A percentile compares a stretch with the other conserved stretches of the same genome.
Conservation (phyloP, 2,113 vertebrate genomes). For the Alosa alosa region DNA sequence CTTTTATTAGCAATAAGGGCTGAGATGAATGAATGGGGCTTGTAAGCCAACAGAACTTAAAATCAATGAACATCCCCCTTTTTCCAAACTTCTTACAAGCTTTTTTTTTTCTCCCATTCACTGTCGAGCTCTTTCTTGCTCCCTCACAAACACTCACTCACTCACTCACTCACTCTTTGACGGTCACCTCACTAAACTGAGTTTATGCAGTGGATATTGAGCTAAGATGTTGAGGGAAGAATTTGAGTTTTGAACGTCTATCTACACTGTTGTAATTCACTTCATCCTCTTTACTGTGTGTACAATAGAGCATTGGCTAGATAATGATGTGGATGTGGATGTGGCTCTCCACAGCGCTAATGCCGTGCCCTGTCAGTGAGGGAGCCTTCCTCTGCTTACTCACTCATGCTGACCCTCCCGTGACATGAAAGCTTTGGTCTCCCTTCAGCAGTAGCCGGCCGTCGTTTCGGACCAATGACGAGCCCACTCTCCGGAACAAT, state of each 20-base stretch:
- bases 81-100: neutral
- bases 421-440: slow-evolving; percentile 11
- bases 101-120: neutral
- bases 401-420: neutral
- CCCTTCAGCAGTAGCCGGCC: slow-evolving; percentile 34
- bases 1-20: neutral
- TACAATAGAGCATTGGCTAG: neutral
- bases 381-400: neutral
- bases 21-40: neutral
- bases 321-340: neutral
- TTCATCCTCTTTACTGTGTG: neutral
- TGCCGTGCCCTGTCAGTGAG: neutral
- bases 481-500: slow-evolving; percentile 64
- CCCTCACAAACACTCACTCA: neutral
- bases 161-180: neutral
- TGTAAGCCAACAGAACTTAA: neutral
- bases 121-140: neutral
- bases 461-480: slow-evolving; percentile 59
- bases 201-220: no score
- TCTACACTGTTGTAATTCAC: neutral
- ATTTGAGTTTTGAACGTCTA: neutral
- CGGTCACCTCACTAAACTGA: no score
- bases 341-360: neutral
- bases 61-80: neutral
- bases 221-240: neutral